Base-by-base conservation (phyloP, 2,113 vertebrate genomes). In the Arothron firmamentum region DNA sequence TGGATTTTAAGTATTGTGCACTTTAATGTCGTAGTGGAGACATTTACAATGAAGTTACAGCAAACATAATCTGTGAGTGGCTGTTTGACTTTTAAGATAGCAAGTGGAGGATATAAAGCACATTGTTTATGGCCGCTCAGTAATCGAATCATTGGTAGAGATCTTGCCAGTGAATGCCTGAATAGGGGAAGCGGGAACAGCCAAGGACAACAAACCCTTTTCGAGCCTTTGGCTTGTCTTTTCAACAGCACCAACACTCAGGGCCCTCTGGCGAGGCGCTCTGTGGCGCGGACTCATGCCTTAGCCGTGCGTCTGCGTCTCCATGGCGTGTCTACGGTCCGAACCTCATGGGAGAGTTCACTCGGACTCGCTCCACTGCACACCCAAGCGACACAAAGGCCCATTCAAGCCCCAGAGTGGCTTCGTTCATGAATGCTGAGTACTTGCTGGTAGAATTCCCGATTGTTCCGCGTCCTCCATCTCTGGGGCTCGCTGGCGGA, bases 291-390 rank as follows among this genome's bases (percentile, higher is more conserved):
- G 63, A 65, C 77, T 73, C 77, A 80, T 86, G 78, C 80, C 67
- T 86, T 58, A 51, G 79, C 82, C 42, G 46, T 70, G 78, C 51
- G 62, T 74, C 76, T 70, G 56, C 18, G 79, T 87, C 83, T 76
- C 88, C 85, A 80, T 82, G 83, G 84, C 56, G 52, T 67, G 70
- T 84, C 70, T 77, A 75, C 75, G 67, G 80, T 76, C 70, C 78
- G 79, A 87, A 89, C 88, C 85, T 90, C 87, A 86, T 85, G 83
- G 85, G 87, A 89, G 85, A 89, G 86, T 88, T 82, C 72, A 64
- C 73, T 83, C 80, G 84, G 75, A 75, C 84, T 75, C 67, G 79
- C 70, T 75, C 82, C 48, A 15, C 72, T 75, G 75, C 51, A 64
- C 77, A 84, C 65, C 80, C 72, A 74, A 85, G 65, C 71, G 59